Evolutionary conservation across 2,113 vertebrate genomes (phyloP), one percentile per base, ranked within the genome.

Genomic region (Oncorhynchus mykiss): DNA sequence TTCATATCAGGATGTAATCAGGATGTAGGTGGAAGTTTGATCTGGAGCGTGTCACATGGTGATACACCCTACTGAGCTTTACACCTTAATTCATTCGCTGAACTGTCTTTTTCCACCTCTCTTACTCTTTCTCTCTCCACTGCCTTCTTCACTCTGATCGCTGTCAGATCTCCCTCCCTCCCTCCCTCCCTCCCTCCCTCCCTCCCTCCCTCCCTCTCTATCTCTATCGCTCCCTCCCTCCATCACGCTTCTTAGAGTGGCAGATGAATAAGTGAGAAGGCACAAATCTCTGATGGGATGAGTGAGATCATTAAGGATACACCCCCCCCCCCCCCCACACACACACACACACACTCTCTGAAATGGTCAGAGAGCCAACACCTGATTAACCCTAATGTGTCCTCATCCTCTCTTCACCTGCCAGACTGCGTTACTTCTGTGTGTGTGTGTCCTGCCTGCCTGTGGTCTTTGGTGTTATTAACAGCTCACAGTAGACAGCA

Each of bases 401-500:
- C 71, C 59, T 62, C 74, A 59, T 78, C 80, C 73, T 77, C 62
- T 76, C 82, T 81, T 80, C 80, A 87, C 80, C 85, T 87, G 87
- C 72, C 81, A 86, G 71, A 66, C 70, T 39, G 72, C 60, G 20
- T 80, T 77, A 82, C 75, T 77, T 9, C 29, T 57, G 54, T 49
- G 72, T 69, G 73, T 71, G 39, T 11, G 39, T 45, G 59, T 67
- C 27, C 16, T 4, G 66, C 27, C 66, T 67, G 66, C 14, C 27
- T 3, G 2, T 67, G 27, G 49, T 73, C 86, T 88, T 86, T 89
- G 89, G 83, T 80, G 84, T 88, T 90, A 89, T 91, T 88, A 85
- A 80, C 83, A 83, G 82, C 91, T 89, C 89, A 88, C 82, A 27
- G 72, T 78, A 87, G 90, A 90, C 83, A 86, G 88, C 88, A 84